Evolutionary conservation across 2,797 vertebrate species (phyloP).

Genomic region (Argentina silus): DNA sequence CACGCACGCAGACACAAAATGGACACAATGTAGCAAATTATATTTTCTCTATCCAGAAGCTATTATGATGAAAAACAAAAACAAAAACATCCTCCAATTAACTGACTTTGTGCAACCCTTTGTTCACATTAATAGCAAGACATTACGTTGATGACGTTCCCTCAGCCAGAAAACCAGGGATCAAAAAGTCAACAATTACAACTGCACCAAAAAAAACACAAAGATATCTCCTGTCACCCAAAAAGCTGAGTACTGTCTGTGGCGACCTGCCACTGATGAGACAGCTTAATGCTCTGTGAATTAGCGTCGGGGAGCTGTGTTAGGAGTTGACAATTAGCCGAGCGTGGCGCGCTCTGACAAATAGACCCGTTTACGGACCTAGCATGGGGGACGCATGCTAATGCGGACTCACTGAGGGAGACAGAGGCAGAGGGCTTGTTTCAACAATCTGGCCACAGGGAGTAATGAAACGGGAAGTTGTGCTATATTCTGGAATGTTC

Average conservation of each 20-base stretch:
- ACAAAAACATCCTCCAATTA: background rate
- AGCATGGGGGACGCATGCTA: conserved; percentile 61
- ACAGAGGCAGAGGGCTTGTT: conserved; percentile 37
- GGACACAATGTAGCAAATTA: no score
- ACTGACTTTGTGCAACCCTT: no score
- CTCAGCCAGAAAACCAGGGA: background rate
- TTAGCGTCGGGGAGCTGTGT: conserved; percentile 50
- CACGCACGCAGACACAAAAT: background rate
- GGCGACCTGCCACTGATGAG: conserved; percentile 14
- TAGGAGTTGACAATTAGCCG: conserved; percentile 66
- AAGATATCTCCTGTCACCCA: background rate
- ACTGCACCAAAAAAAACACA: background rate
- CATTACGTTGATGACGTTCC: background rate
- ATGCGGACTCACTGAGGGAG: conserved; percentile 61
- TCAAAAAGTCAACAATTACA: background rate
- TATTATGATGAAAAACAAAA: background rate
- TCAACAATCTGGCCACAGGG: conserved; percentile 56
- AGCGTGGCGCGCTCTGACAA: conserved; percentile 63
- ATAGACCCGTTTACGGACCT: conserved; percentile 63
- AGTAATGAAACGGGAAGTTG: conserved; percentile 68
- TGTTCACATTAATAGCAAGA: no score
- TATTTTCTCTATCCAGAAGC: background rate
- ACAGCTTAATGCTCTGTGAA: conserved; percentile 52
- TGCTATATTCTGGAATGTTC: conserved; percentile 59
- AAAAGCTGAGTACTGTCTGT: conserved; percentile 1